Evolutionary conservation across 2,797 vertebrate genomes (phyloP), one percentile per base, ranked within the genome.

Genomic region (Phaenicophaeus curvirostris): DNA sequence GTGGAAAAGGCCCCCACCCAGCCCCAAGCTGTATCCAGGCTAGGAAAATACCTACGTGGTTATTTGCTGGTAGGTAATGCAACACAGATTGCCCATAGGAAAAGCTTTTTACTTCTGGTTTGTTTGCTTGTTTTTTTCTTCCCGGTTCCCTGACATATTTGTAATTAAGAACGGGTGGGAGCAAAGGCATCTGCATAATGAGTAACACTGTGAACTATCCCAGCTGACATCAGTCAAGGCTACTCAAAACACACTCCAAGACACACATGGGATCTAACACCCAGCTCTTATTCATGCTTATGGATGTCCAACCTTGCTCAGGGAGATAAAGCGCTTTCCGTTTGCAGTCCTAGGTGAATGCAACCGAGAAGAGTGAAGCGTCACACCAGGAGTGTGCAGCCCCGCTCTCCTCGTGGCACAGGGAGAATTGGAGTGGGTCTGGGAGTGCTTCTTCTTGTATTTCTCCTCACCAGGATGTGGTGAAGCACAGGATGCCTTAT

Each of bases 321-420:
- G 58, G 58, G 61, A 31, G 39, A 2, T 2, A 1, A 46, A 33
- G 2, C 2, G 4, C 41, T 4, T 30, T 5, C 37, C 1, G 53
- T 4, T 6, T 41, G 37, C 77, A 27, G 51, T 1, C 6, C 24
- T 37, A 6, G 53, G 35, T 4, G 53, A 35, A 57, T 50, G 14
- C 44, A 2, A 9, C 0, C 13, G 0, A 13, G 41, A 27, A 48
- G 15, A 46, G 19, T 0, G 5, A n/a, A 42, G 12, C 9, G 28
- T 7, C 58, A 2, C 51, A 2, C 5, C 1, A 1, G 24, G n/a
- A 51, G 11, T 57, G 27, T 2, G 33, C 57, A 72, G 50, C 76
- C 41, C 71, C 5, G 15, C 54, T 51, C 30, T 2, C 19, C 78
- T 4, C 1, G 4, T 2, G 55, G 28, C 27, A 62, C 69, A 6